These are phyloP conservation scores for Eumaeus atala DNA, from an alignment of 1,140 invertebrate species.

Conservation along the genomic window DNA sequence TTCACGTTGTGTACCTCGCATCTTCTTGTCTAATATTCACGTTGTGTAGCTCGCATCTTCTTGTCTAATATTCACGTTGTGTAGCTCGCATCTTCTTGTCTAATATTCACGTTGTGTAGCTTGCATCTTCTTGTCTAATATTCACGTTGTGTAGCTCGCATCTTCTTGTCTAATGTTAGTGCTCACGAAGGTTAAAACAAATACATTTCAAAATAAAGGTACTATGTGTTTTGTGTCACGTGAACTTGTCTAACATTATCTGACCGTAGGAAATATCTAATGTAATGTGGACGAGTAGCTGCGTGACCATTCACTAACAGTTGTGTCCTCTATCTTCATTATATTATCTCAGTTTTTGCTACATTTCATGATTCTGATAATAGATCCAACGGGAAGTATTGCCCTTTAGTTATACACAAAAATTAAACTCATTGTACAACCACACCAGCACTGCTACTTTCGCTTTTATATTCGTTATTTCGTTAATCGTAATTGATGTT, in stretches of 20 bases:
- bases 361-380: no score
- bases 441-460: constrained; percentile 8
- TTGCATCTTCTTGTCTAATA: constrained; percentile 8
- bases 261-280: neutral
- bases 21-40: constrained; percentile 11
- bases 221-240: constrained; percentile 11
- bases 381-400: no score
- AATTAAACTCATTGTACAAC: neutral
- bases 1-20: no score
- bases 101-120: no score
- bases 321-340: no score
- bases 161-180: constrained; percentile 12
- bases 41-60: no score
- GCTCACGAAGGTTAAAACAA: constrained; percentile 12
- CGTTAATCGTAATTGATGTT: neutral
- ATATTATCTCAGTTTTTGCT: no score
- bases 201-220: constrained; percentile 14
- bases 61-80: constrained; percentile 12
- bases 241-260: constrained; percentile 5
- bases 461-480: no score
- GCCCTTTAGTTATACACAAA: no score
- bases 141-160: no score
- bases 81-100: constrained; percentile 5
- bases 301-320: no score
- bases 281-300: neutral